These are phyloP conservation scores for Eudyptes chrysolophus DNA, from an alignment of 2,113 vertebrate genomes.

Conservation along the genomic window DNA sequence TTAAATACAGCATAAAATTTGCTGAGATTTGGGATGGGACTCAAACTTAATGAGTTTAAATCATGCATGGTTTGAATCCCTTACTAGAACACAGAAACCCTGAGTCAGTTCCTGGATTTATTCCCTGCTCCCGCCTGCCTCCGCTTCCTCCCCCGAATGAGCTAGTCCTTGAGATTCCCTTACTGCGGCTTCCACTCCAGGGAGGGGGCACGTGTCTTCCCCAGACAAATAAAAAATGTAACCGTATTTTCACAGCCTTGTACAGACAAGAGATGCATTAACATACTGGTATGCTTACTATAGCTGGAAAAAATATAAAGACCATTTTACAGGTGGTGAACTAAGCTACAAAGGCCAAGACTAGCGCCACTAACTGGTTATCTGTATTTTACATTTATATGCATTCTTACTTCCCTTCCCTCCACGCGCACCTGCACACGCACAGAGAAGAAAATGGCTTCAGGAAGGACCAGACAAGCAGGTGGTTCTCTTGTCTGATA, in stretches of 20 bases:
- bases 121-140: neutral
- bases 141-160: neutral
- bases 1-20: neutral
- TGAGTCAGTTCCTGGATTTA: neutral
- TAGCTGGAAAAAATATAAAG: neutral
- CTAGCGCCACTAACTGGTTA: neutral
- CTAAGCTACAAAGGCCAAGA: neutral
- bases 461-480: neutral
- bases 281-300: neutral
- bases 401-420: neutral
- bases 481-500: neutral
- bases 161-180: neutral
- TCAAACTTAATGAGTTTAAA: conserved; percentile 3
- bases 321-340: neutral
- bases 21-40: neutral
- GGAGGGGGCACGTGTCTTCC: accelerated
- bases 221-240: neutral
- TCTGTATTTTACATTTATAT: neutral
- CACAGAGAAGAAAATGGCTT: neutral
- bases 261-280: neutral
- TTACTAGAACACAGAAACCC: neutral
- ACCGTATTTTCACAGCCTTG: neutral
- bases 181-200: neutral
- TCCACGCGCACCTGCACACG: neutral
- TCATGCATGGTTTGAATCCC: neutral